Evolutionary conservation across 1,140 invertebrate genomes (phyloP), one percentile per base, ranked within the genome.

Genomic region (Brachystomella parvula): DNA sequence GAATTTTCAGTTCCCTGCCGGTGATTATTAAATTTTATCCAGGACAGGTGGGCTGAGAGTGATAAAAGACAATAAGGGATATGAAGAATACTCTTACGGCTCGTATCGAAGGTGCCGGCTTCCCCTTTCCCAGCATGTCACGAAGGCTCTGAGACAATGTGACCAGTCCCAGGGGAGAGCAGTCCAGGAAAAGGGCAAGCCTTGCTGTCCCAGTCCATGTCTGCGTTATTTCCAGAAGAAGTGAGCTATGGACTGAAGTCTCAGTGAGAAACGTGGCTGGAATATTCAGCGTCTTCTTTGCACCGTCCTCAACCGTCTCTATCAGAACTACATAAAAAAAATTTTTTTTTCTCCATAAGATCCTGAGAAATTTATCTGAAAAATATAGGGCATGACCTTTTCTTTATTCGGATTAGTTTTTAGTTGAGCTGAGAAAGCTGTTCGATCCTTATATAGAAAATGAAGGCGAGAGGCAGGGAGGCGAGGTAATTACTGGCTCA

Each of bases 151-250:
- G 77, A 77, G 63, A 83, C 75, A 9, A 76, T 78, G 73, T 76
- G 79, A 57, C 76, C 78, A 47, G 81, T 75, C 83, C 84, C 64
- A 82, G 80, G 24, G 79, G 78, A 30, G 76, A 69, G 69, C 84
- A 86, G 68, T 85, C 81, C n/a, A 84, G 75, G 71, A 83, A 85
- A 1, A 86, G 71, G 30, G 81, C 80, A 2, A 82, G 76, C 63
- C 79, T 77, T 2, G 81, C 79, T 15, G 70, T 71, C 9, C 79
- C 77, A 0, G 79, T 78, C 70, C 81, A 77, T 2, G 69, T 75
- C 72, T 85, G 85, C 65, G 82, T 79, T 0, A 86, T 75, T 1
- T 78, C 69, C 15, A 86, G 63, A 3, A 85, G 74, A 1, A 86
- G 68, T 24, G 78, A 82, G 57, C 80, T 79, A 17, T 83, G 78